These are phyloP conservation scores for Deroplatys truncata DNA, from an alignment of 2,888 invertebrate genomes.

Conservation along the genomic window DNA sequence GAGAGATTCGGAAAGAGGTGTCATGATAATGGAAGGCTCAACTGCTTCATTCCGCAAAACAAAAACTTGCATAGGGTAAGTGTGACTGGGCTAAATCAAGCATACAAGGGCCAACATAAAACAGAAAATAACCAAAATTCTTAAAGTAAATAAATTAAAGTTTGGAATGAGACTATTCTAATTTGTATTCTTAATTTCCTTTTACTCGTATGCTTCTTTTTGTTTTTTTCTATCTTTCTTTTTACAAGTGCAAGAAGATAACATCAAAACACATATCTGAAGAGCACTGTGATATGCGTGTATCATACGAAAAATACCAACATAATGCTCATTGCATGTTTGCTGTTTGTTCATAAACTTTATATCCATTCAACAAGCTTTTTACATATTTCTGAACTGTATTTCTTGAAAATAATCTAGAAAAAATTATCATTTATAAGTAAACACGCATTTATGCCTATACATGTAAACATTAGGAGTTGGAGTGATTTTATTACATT, in stretches of 20 bases:
- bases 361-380: neutral
- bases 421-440: neutral
- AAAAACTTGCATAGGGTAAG: neutral
- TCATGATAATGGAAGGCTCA: slow-evolving; percentile 29
- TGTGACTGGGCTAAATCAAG: slow-evolving; percentile 1
- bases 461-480: neutral
- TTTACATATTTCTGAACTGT: neutral
- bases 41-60: neutral
- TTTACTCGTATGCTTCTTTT: neutral
- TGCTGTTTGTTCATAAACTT: neutral
- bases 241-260: neutral
- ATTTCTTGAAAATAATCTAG: neutral
- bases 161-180: neutral
- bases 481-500: neutral
- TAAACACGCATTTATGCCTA: neutral
- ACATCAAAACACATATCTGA: neutral
- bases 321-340: neutral
- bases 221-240: neutral
- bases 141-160: neutral
- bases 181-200: neutral
- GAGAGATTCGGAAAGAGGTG: slow-evolving; percentile 37
- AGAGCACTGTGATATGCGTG: neutral
- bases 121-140: neutral
- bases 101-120: neutral
- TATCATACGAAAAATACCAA: neutral